phyloP scores from a whole-genome alignment of 1,140 invertebrate species.

The Popillia japonica region DNA sequence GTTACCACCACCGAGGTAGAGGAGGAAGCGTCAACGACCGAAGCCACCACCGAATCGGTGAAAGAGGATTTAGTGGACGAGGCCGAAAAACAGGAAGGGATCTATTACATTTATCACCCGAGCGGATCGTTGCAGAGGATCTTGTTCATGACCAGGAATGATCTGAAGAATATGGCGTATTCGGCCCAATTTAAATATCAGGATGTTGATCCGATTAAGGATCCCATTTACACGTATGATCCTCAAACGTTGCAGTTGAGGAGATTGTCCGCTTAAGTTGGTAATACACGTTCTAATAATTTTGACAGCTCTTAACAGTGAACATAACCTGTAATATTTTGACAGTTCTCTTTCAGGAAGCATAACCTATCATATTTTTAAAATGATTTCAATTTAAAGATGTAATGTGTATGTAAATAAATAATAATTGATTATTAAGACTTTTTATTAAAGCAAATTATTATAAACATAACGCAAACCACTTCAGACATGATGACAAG shows the following conservation, averaged over 20 bases:
- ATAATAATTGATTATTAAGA: too few relatives aligned
- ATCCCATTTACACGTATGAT: slow-evolving; percentile 65
- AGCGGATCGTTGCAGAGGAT: slow-evolving; percentile 64
- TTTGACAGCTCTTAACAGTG: too few relatives aligned
- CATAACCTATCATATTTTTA: too few relatives aligned
- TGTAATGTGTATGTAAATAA: too few relatives aligned
- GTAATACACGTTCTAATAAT: too few relatives aligned
- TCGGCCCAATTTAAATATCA: slow-evolving; percentile 64
- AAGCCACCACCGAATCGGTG: slow-evolving; percentile 41
- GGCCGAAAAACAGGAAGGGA: slow-evolving; percentile 55
- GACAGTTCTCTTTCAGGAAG: too few relatives aligned
- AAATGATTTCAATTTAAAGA: too few relatives aligned
- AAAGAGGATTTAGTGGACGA: slow-evolving; percentile 38
- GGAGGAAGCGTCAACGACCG: slow-evolving; percentile 45
- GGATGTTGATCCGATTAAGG: slow-evolving; percentile 65
- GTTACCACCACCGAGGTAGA: too few relatives aligned
- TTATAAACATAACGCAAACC: too few relatives aligned
- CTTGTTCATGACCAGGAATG: slow-evolving; percentile 62
- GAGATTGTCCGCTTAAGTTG: neutral
- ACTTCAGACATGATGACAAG: too few relatives aligned
- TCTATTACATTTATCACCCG: slow-evolving; percentile 66
- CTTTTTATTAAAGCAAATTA: too few relatives aligned
- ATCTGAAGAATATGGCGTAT: slow-evolving; percentile 65
- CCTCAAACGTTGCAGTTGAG: slow-evolving; percentile 53
- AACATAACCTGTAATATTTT: too few relatives aligned